Percentiles rank a stretch among this genome's conserved stretches.
These are phyloP conservation scores for Callionymus lyra DNA, from an alignment of 2,113 vertebrate species.

Conservation along the genomic window DNA sequence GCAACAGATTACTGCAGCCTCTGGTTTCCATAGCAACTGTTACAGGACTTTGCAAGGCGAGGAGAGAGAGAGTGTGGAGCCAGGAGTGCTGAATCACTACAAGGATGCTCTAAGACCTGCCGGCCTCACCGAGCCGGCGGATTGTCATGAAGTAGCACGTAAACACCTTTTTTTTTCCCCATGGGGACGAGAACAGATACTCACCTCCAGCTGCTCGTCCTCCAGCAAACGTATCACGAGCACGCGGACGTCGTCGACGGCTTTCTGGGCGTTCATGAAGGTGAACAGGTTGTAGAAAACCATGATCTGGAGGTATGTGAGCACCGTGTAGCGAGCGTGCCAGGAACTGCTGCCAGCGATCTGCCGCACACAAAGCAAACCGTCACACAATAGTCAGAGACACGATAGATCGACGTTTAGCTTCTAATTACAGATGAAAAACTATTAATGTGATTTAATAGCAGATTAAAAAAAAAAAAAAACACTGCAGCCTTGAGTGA, in stretches of 20 bases:
- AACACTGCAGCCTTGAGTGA: too few relatives aligned
- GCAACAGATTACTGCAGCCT: conserved; percentile 72
- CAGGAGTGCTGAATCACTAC: conserved; percentile 62
- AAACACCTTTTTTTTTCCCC: neutral
- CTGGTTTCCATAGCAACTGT: conserved; percentile 66
- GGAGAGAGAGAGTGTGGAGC: conserved; percentile 18
- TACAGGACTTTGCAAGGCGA: conserved; percentile 20
- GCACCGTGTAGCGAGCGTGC: conserved; percentile 89
- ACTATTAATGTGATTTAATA: too few relatives aligned
- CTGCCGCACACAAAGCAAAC: conserved; percentile 59
- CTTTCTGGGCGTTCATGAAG: conserved; percentile 80
- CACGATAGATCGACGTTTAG: neutral
- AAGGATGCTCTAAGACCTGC: conserved; percentile 45
- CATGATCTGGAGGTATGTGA: conserved; percentile 97
- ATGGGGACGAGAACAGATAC: neutral
- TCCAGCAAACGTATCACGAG: conserved; percentile 82
- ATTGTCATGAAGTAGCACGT: conserved; percentile 14
- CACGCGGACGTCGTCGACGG: conserved; percentile 75
- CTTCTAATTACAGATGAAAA: too few relatives aligned
- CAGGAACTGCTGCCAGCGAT: conserved; percentile 90
- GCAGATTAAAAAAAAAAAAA: too few relatives aligned
- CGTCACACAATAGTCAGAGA: conserved; percentile 11
- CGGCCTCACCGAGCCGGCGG: conserved; percentile 36
- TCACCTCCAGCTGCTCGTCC: conserved; percentile 94
- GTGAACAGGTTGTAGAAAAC: conserved; percentile 98